A percentile compares a stretch with the other conserved stretches of the same genome.
Conservation (phyloP, 2,888 invertebrate species). For the Anaspis maculata region DNA sequence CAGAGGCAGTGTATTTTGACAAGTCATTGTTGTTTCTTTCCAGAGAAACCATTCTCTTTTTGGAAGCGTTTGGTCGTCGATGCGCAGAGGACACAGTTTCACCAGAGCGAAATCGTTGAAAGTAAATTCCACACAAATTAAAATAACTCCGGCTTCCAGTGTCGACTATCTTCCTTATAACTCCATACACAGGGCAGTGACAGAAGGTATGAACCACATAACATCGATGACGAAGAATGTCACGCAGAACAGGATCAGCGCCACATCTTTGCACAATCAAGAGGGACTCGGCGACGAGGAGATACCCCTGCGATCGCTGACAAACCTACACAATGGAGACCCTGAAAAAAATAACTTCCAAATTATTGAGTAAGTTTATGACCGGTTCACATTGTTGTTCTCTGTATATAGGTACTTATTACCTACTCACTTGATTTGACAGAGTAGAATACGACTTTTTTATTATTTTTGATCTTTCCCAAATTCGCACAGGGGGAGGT, state of each 20-base stretch:
- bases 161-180: slow-evolving; percentile 51
- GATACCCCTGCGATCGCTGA: slow-evolving; percentile 68
- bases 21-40: slow-evolving; percentile 26
- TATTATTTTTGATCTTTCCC: slow-evolving; percentile 8
- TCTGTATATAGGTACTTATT: too few species aligned
- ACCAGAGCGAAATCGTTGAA: slow-evolving; percentile 51
- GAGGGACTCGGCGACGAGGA: slow-evolving; percentile 49
- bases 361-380: slow-evolving; percentile 59
- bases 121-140: slow-evolving; percentile 47
- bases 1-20: too few species aligned
- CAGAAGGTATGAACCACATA: slow-evolving; percentile 51
- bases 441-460: neutral
- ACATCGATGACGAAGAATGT: slow-evolving; percentile 45
- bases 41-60: slow-evolving; percentile 95
- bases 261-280: slow-evolving; percentile 34
- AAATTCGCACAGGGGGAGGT: slow-evolving; percentile 12
- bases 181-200: slow-evolving; percentile 47
- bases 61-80: slow-evolving; percentile 92
- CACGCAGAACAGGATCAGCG: slow-evolving; percentile 35
- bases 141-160: slow-evolving; percentile 42
- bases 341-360: slow-evolving; percentile 59
- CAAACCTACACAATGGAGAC: slow-evolving; percentile 56
- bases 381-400: slow-evolving; percentile 1
- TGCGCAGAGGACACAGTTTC: slow-evolving; percentile 64
- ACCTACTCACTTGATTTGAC: neutral